These are phyloP conservation scores for Agonopterix alstromeriana DNA, from an alignment of 2,888 invertebrate species.

Conservation along the genomic window DNA sequence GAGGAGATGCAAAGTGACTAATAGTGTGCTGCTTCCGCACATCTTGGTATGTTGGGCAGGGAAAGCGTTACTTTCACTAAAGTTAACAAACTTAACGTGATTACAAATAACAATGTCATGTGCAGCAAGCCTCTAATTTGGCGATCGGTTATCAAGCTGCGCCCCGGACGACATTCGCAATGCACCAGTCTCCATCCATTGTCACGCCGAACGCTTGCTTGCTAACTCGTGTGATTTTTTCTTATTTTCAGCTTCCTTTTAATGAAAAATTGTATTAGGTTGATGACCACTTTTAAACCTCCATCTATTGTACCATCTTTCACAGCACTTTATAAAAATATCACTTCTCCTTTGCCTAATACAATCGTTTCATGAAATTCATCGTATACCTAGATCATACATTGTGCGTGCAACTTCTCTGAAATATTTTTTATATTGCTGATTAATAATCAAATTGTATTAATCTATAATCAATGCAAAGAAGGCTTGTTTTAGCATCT, in stretches of 20 bases:
- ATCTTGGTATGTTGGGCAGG: constrained; percentile 31
- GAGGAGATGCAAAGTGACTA: constrained; percentile 31
- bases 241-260: constrained; percentile 47
- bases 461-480: too few species aligned
- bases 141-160: constrained; percentile 1
- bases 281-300: too few species aligned
- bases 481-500: too few species aligned
- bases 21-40: constrained; percentile 46
- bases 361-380: constrained; percentile 2
- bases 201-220: constrained; percentile 62
- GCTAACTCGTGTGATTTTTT: constrained; percentile 47
- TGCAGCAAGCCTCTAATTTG: constrained; percentile 2
- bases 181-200: constrained; percentile 47
- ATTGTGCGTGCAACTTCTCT: background rate
- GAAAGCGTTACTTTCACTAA: constrained; percentile 58
- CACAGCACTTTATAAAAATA: background rate
- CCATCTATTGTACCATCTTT: background rate
- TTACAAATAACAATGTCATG: constrained; percentile 17
- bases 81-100: constrained; percentile 14
- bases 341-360: background rate
- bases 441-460: too few species aligned
- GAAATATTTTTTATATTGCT: too few species aligned
- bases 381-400: background rate
- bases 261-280: constrained; percentile 27
- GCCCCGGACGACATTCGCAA: constrained; percentile 44